Evolutionary conservation across 2,113 vertebrate genomes (phyloP).

Genomic region (Aphyosemion australe): DNA sequence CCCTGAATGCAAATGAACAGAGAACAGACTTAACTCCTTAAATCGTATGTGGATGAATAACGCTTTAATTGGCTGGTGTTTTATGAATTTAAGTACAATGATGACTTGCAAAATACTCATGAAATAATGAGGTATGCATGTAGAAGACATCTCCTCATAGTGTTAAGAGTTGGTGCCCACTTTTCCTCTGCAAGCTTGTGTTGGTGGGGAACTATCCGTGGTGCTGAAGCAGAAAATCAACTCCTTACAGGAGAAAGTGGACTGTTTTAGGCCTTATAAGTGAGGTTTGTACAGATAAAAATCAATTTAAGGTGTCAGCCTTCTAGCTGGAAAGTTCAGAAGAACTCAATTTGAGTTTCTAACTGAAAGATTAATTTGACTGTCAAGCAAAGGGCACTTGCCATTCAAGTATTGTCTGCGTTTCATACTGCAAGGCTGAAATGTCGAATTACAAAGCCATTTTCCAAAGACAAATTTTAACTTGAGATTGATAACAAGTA

Average conservation of each 20-base stretch:
- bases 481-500: not conserved
- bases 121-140: not conserved
- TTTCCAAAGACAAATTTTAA: not conserved
- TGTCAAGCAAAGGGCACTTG: constrained; percentile 13
- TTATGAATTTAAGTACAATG: not conserved
- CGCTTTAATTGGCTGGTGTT: too few species aligned
- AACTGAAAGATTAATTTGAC: constrained; percentile 26
- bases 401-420: constrained; percentile 5
- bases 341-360: constrained; percentile 16
- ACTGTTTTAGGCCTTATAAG: constrained; percentile 18
- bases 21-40: not conserved
- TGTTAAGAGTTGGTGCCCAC: too few species aligned
- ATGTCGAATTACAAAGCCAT: constrained; percentile 7
- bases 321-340: constrained; percentile 20
- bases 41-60: too few species aligned
- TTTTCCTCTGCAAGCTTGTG: not conserved
- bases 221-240: constrained; percentile 57
- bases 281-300: constrained; percentile 22
- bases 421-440: constrained; percentile 14
- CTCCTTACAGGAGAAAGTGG: constrained; percentile 5
- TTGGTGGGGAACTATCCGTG: constrained; percentile 58
- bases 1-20: constrained; percentile 54
- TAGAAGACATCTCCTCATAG: not conserved
- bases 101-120: not conserved
- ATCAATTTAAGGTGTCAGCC: constrained; percentile 32